Evolutionary conservation across 2,797 vertebrate species (phyloP).

Genomic region (Halcyon leucocephala): DNA sequence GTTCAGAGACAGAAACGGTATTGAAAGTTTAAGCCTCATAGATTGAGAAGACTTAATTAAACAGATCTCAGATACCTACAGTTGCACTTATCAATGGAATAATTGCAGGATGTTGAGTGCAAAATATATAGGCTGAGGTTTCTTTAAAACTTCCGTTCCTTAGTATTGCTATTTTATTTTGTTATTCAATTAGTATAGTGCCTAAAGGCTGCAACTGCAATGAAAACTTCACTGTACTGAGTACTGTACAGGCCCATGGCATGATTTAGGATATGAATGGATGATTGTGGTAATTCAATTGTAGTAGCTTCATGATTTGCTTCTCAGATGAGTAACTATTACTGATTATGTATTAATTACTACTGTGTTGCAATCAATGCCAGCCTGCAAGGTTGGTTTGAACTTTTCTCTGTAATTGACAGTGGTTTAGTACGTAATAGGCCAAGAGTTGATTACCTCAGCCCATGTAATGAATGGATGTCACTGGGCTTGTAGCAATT

Average conservation of each 20-base stretch:
- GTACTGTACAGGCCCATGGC: background rate
- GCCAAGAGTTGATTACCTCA: background rate
- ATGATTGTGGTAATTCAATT: background rate
- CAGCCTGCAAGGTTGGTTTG: background rate
- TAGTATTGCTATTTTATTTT: background rate
- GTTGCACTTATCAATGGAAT: background rate
- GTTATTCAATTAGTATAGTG: background rate
- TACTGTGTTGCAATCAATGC: background rate
- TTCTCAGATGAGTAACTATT: background rate
- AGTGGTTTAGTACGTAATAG: background rate
- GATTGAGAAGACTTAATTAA: background rate
- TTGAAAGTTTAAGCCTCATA: background rate
- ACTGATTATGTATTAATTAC: slow-evolving; percentile 9
- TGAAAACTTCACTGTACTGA: background rate
- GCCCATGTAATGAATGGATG: background rate
- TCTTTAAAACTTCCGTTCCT: background rate
- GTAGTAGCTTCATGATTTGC: background rate
- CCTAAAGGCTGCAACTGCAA: background rate
- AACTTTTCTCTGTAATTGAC: background rate
- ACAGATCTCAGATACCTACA: background rate
- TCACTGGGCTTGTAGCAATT: background rate
- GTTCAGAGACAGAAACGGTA: background rate
- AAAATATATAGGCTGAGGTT: background rate
- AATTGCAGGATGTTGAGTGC: background rate
- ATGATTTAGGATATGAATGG: background rate